phyloP scores from a whole-genome alignment of 1,140 invertebrate genomes.

The Condylostylus longicornis region DNA sequence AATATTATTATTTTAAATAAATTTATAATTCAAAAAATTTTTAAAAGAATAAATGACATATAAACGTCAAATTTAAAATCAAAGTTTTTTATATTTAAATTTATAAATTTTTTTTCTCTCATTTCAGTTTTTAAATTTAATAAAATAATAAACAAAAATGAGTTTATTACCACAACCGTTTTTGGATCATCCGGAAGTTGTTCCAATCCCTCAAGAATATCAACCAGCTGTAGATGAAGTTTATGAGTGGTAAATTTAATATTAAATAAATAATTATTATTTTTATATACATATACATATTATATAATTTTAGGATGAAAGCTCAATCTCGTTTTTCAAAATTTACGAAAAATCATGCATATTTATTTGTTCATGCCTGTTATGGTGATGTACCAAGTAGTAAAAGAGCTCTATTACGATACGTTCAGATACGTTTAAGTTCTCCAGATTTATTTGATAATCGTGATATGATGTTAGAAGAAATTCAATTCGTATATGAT shows the following conservation, averaged over 20 bases:
- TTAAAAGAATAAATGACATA: too few relatives aligned
- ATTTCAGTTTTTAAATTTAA: background rate
- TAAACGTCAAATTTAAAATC: too few relatives aligned
- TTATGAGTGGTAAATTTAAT: constrained; percentile 1
- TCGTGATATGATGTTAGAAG: background rate
- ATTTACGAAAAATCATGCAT: constrained; percentile 5
- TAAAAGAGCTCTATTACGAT: constrained; percentile 3
- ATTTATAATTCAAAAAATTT: too few relatives aligned
- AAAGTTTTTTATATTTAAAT: too few relatives aligned
- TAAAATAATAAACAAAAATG: background rate
- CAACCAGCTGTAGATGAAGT: background rate
- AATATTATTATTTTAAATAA: too few relatives aligned
- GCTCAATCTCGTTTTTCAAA: constrained; percentile 3
- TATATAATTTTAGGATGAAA: constrained; percentile 1
- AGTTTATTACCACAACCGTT: constrained; percentile 2
- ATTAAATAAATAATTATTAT: background rate
- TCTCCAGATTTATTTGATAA: constrained; percentile 4
- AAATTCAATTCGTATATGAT: constrained; percentile 5
- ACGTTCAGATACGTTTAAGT: constrained; percentile 1
- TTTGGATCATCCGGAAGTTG: background rate
- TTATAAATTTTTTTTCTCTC: too few relatives aligned
- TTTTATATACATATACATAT: background rate
- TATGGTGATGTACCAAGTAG: background rate
- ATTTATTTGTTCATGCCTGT: constrained; percentile 6
- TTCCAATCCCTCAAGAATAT: background rate